phyloP scores from a whole-genome alignment of 2,888 invertebrate genomes.

The Boloria euphrosyne region DNA sequence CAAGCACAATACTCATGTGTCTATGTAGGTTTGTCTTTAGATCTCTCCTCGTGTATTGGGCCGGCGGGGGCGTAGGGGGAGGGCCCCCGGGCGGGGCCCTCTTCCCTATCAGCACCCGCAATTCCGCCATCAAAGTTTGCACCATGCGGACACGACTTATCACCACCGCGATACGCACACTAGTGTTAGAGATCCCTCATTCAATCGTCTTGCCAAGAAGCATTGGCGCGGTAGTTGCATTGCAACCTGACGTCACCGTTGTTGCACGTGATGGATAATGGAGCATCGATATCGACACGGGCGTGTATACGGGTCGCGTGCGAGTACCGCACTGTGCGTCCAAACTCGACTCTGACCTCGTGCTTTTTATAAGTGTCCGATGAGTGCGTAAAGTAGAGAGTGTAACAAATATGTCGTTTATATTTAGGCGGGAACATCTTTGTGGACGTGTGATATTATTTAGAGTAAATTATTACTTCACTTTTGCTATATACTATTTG shows the following conservation, averaged over 20 bases:
- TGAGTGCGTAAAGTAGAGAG: slow-evolving; percentile 69
- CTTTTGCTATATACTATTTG: neutral
- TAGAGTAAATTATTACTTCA: slow-evolving; percentile 22
- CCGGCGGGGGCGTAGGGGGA: slow-evolving; percentile 52
- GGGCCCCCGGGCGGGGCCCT: slow-evolving; percentile 68
- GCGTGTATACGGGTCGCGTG: slow-evolving; percentile 75
- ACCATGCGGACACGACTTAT: slow-evolving; percentile 78
- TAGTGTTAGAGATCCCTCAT: slow-evolving; percentile 60
- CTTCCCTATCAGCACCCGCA: slow-evolving; percentile 80
- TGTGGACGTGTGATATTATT: slow-evolving; percentile 52
- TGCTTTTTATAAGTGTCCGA: slow-evolving; percentile 79
- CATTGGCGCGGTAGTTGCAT: slow-evolving; percentile 75
- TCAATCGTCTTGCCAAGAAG: slow-evolving; percentile 74
- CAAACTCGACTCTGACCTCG: slow-evolving; percentile 72
- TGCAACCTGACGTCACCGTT: slow-evolving; percentile 66
- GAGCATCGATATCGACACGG: slow-evolving; percentile 69
- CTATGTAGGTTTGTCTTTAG: slow-evolving; percentile 78
- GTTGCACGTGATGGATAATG: slow-evolving; percentile 67
- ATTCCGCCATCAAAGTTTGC: slow-evolving; percentile 78
- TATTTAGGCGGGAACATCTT: slow-evolving; percentile 66
- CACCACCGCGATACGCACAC: slow-evolving; percentile 66
- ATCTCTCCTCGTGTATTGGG: slow-evolving; percentile 72
- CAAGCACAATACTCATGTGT: slow-evolving; percentile 80
- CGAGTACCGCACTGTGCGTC: slow-evolving; percentile 72
- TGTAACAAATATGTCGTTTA: slow-evolving; percentile 67